Evolutionary conservation across 2,888 invertebrate species (phyloP).

Genomic region (Rhorus exstirpatorius): DNA sequence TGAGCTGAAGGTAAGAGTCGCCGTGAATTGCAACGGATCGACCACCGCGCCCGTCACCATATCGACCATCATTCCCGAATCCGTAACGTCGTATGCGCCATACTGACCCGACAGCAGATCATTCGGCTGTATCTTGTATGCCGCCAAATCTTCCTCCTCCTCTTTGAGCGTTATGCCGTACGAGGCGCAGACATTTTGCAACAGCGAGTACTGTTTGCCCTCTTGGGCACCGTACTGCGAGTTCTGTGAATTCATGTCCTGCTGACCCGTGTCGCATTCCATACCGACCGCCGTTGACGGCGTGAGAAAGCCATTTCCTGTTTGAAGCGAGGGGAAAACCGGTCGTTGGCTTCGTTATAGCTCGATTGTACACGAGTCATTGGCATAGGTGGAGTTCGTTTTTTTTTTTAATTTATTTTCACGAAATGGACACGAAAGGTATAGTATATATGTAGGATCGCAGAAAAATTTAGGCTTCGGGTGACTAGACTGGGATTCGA

Average conservation of each 20-base stretch:
- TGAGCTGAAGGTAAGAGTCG: constrained; percentile 92
- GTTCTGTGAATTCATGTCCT: constrained; percentile 86
- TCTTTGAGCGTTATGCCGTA: constrained; percentile 91
- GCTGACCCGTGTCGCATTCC: constrained; percentile 92
- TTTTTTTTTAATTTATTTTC: too few species aligned
- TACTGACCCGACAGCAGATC: constrained; percentile 88
- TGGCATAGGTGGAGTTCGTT: too few species aligned
- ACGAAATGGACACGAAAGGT: too few species aligned
- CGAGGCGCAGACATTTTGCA: constrained; percentile 92
- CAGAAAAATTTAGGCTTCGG: too few species aligned
- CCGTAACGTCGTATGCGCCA: constrained; percentile 89
- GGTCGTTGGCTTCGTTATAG: too few species aligned
- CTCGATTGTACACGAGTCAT: too few species aligned
- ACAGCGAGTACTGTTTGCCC: constrained; percentile 91
- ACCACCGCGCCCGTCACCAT: constrained; percentile 92
- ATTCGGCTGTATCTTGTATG: constrained; percentile 91
- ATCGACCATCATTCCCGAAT: constrained; percentile 93
- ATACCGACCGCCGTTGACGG: constrained; percentile 91
- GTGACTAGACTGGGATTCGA: too few species aligned
- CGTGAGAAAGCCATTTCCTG: constrained; percentile 87
- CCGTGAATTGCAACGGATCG: constrained; percentile 94
- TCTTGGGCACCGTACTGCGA: constrained; percentile 84
- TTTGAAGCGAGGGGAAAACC: too few species aligned
- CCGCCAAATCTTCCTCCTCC: constrained; percentile 92
- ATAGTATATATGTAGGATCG: too few species aligned